These are phyloP conservation scores for Spodoptera frugiperda DNA, from an alignment of 1,140 invertebrate species.

Conservation along the genomic window DNA sequence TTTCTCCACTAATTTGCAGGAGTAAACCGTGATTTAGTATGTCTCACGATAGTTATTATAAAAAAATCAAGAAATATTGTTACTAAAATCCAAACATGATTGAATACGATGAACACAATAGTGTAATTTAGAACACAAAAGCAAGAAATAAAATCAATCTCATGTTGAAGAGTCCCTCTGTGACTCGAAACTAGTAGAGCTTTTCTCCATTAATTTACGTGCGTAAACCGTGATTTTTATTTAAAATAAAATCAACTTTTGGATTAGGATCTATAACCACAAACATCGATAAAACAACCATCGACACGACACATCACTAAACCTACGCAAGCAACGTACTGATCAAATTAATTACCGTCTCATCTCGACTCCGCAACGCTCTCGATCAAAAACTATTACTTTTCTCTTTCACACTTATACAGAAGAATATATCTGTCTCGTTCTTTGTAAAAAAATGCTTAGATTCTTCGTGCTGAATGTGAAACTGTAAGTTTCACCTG, in stretches of 20 bases:
- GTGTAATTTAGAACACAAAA: too few relatives aligned
- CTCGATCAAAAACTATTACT: slow-evolving; percentile 65
- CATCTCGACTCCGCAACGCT: slow-evolving; percentile 73
- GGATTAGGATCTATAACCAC: neutral
- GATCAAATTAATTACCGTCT: slow-evolving; percentile 84
- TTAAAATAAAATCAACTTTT: neutral
- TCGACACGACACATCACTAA: slow-evolving; percentile 59
- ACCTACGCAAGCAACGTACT: slow-evolving; percentile 69
- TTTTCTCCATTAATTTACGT: too few relatives aligned
- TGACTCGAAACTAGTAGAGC: too few relatives aligned
- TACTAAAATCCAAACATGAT: too few relatives aligned
- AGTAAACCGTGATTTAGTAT: too few relatives aligned
- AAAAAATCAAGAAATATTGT: too few relatives aligned
- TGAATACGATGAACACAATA: too few relatives aligned
- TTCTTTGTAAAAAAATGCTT: slow-evolving; percentile 67
- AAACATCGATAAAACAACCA: slow-evolving; percentile 36
- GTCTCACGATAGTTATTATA: too few relatives aligned
- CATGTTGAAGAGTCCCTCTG: too few relatives aligned
- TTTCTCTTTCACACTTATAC: slow-evolving; percentile 60
- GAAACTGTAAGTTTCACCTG: slow-evolving; percentile 75
- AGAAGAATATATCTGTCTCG: slow-evolving; percentile 57
- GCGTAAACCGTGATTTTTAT: too few relatives aligned
- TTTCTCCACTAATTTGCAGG: too few relatives aligned
- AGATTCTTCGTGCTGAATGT: slow-evolving; percentile 71
- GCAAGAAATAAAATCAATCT: too few relatives aligned